A percentile compares a stretch with the other conserved stretches of the same genome.
Conservation (phyloP, 2,888 invertebrate species). For the Chydorus sphaericus region DNA sequence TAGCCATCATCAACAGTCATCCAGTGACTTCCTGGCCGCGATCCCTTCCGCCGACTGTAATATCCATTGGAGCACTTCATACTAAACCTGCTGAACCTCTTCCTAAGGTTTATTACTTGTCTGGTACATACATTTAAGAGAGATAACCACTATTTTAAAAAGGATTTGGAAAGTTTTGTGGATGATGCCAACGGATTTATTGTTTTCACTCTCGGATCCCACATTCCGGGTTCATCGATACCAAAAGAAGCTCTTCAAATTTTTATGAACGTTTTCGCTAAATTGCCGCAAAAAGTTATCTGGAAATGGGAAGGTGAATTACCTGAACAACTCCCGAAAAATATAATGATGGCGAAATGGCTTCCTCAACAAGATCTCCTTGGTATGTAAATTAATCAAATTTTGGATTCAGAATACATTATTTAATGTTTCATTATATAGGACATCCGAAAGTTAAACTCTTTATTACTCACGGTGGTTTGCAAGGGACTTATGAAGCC, state of each 20-base stretch:
- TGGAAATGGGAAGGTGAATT: neutral
- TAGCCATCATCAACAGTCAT: neutral
- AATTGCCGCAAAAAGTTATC: neutral
- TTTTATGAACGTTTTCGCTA: neutral
- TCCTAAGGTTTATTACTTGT: neutral
- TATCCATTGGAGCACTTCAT: neutral
- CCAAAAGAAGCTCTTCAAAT: neutral
- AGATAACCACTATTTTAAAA: neutral
- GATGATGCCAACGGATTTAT: constrained; percentile 39
- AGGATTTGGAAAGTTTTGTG: constrained; percentile 44
- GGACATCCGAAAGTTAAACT: neutral
- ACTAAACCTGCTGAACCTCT: neutral
- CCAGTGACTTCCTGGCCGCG: neutral
- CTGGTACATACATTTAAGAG: neutral
- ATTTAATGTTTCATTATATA: too few species aligned
- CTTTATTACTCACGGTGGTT: neutral
- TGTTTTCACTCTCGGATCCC: neutral
- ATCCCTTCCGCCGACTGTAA: neutral
- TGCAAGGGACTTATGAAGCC: neutral
- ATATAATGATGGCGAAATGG: neutral
- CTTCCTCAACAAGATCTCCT: neutral
- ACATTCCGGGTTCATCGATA: neutral
- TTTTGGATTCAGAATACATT: too few species aligned
- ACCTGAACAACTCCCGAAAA: neutral
- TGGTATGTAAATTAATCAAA: neutral